Base-by-base conservation (phyloP, 2,797 vertebrate genomes). In the Sciurus vulgaris region DNA sequence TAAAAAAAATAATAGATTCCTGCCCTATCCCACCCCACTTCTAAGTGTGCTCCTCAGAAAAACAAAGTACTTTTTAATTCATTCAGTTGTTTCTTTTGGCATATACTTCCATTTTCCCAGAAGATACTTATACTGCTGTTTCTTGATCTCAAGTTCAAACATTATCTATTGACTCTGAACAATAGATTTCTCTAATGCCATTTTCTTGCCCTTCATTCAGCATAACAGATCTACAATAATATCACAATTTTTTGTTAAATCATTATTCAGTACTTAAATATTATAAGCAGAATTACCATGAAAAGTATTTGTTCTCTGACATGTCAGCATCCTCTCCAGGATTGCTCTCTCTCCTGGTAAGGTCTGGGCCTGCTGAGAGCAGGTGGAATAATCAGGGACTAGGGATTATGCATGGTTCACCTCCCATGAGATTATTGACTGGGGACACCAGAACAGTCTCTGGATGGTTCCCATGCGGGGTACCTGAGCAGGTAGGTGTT, bases 111-210 rank as follows among this genome's bases (percentile, higher is more conserved):
- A 56, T 94, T 79, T 93, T 86, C 74, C 63, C 93, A 82, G 93
- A 90, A 82, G 49, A 86, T 69, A 70, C 22, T 38, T 47, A 63
- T 51, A 18, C 28, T 87, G 17, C 30, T 82, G n/a, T 78, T 89
- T 86, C 33, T 72, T 91, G 28, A 88, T 89, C 93, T 96, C 86
- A 93, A 93, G 18, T 41, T 86, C 51, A 96, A 41, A 83, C 26
- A 76, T 87, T 65, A 87, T 49, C 63, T 78, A 61, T 41, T 84
- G 26, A 92, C 47, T 92, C 89, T 72, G 72, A 93, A 79, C 79
- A 93, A 54, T 67, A 59, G 28, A 70, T 79, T 93, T 95, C 38
- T 77, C 28, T 95, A 86, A 90, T 73, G 41, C 10, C 30, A 33
- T 24, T 73, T 87, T 41, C 61, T 33, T 70, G 30, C 3, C 77